Evolutionary conservation across 2,888 invertebrate genomes (phyloP).

Genomic region (Malacosoma neustria): DNA sequence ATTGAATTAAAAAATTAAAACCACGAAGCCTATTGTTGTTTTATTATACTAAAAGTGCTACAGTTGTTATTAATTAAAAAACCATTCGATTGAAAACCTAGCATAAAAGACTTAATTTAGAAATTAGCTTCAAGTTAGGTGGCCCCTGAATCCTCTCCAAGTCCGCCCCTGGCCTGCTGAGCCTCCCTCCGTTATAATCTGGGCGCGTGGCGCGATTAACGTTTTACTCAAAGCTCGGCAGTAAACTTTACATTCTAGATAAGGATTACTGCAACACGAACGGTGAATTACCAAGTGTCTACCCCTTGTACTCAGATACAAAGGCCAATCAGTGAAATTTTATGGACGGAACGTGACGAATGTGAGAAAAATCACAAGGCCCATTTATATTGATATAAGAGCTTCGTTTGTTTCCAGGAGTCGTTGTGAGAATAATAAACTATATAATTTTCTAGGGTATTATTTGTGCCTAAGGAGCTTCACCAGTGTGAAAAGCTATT

Average conservation of each 20-base stretch:
- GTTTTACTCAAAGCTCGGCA: slow-evolving; percentile 27
- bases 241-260: slow-evolving; percentile 36
- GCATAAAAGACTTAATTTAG: no score
- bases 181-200: slow-evolving; percentile 20
- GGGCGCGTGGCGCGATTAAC: slow-evolving; percentile 31
- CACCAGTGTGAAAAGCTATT: no score
- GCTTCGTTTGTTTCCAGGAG: no score
- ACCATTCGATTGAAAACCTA: no score
- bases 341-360: not conserved
- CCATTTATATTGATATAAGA: not conserved
- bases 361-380: not conserved
- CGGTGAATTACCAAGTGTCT: slow-evolving; percentile 28
- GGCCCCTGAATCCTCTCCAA: slow-evolving; percentile 1
- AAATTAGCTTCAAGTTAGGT: no score
- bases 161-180: slow-evolving; percentile 13
- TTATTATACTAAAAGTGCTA: no score
- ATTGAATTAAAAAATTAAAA: no score
- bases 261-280: slow-evolving; percentile 34
- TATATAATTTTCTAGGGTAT: no score
- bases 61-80: no score
- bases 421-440: no score
- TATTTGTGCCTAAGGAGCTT: no score
- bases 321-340: not conserved
- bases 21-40: no score
- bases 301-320: slow-evolving; percentile 5